These are phyloP conservation scores for Hydropotes inermis DNA, from an alignment of 2,113 vertebrate species.

Conservation along the genomic window DNA sequence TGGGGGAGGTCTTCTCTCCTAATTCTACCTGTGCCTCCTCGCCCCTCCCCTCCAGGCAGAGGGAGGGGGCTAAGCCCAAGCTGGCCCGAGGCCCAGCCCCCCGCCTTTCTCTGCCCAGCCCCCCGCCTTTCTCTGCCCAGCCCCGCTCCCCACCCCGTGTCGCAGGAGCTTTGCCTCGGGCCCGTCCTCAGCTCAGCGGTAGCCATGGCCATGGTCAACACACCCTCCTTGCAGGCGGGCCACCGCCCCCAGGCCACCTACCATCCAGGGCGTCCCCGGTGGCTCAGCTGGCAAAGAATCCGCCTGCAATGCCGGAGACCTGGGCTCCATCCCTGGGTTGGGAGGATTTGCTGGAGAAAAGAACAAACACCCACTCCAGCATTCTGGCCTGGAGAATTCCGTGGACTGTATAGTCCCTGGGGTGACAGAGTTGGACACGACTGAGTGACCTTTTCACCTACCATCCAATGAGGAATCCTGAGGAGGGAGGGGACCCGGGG, in stretches of 20 bases:
- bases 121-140: not conserved
- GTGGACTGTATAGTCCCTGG: not conserved
- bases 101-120: not conserved
- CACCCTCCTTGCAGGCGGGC: fast-evolving
- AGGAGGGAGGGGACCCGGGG: fast-evolving
- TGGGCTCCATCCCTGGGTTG: not conserved
- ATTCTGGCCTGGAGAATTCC: not conserved
- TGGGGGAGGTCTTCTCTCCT: not conserved
- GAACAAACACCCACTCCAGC: not conserved
- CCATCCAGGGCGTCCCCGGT: not conserved
- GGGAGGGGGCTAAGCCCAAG: fast-evolving
- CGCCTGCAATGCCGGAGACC: fast-evolving
- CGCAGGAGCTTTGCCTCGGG: fast-evolving
- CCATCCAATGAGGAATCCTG: not conserved
- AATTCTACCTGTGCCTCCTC: fast-evolving
- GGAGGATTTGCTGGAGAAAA: not conserved
- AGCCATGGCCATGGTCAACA: fast-evolving
- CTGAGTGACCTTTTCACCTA: not conserved
- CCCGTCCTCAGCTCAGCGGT: too few relatives aligned
- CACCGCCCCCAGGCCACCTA: fast-evolving
- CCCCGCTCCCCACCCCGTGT: not conserved
- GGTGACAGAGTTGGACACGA: not conserved
- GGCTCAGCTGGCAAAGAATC: not conserved
- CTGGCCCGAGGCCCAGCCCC: not conserved
- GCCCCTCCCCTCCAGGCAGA: fast-evolving